These are phyloP conservation scores for Cyclopterus lumpus DNA, from an alignment of 2,797 vertebrate species.

Conservation along the genomic window DNA sequence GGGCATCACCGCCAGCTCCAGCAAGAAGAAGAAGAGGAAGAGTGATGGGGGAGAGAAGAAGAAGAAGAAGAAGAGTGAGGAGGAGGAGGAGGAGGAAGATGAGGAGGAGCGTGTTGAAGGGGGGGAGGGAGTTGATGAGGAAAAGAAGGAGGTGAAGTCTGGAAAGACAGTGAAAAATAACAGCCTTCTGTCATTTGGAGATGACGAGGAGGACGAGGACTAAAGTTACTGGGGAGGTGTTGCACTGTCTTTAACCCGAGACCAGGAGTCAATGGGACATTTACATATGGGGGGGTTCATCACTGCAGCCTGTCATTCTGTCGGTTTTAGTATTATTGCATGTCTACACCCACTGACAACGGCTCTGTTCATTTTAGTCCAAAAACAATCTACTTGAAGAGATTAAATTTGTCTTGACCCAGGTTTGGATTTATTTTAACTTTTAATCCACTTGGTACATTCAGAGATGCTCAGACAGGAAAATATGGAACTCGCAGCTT, in stretches of 20 bases:
- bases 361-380: neutral
- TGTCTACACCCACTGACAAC: conserved; percentile 5
- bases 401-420: too few relatives aligned
- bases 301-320: conserved; percentile 2
- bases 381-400: neutral
- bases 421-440: too few relatives aligned
- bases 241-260: neutral
- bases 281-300: neutral
- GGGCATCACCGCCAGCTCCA: conserved; percentile 92
- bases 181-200: conserved; percentile 95
- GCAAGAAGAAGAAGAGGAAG: conserved; percentile 91
- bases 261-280: neutral
- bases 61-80: conserved; percentile 47
- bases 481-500: neutral
- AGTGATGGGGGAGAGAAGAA: conserved; percentile 75
- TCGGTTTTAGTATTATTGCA: conserved; percentile 16
- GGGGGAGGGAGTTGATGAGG: conserved; percentile 64
- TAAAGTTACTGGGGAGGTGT: conserved; percentile 26
- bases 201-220: conserved; percentile 91
- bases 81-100: conserved; percentile 68
- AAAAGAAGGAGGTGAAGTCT: conserved; percentile 77
- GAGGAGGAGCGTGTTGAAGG: too few relatives aligned
- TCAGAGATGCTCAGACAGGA: neutral
- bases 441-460: too few relatives aligned
- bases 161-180: conserved; percentile 93